phyloP scores from a whole-genome alignment of 2,888 invertebrate genomes.

The Hirtodrosophila histrioides region DNA sequence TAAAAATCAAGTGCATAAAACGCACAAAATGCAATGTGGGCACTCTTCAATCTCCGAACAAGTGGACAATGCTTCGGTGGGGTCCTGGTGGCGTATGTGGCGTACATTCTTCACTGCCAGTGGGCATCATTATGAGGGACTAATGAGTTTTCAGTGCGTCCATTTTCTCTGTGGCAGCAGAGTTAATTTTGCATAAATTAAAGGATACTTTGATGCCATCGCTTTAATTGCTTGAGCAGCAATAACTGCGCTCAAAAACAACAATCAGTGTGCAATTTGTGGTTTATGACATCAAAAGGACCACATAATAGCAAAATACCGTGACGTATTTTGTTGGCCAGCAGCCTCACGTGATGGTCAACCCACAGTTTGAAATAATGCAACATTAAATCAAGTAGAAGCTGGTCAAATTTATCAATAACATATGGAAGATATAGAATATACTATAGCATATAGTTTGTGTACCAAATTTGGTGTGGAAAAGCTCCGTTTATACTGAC shows the following conservation, averaged over 20 bases:
- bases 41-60: conserved; percentile 22
- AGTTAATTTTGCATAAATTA: conserved; percentile 22
- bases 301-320: too few relatives aligned
- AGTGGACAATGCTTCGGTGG: conserved; percentile 1
- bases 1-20: conserved; percentile 23
- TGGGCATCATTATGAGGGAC: conserved; percentile 26
- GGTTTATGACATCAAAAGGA: conserved; percentile 2
- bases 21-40: conserved; percentile 24
- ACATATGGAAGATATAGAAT: too few relatives aligned
- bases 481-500: too few relatives aligned
- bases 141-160: conserved; percentile 40
- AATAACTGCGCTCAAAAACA: conserved; percentile 2
- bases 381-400: too few relatives aligned
- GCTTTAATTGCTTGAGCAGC: conserved; percentile 16
- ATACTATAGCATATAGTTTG: too few relatives aligned
- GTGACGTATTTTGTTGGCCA: too few relatives aligned
- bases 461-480: too few relatives aligned
- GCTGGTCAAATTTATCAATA: too few relatives aligned
- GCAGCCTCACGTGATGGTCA: too few relatives aligned
- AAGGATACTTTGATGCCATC: conserved; percentile 13
- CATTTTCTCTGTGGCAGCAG: neutral
- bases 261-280: conserved; percentile 17
- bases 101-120: conserved; percentile 18
- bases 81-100: conserved; percentile 4
- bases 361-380: too few relatives aligned